These are phyloP conservation scores for Octopus sinensis DNA, from an alignment of 1,140 invertebrate species.

Conservation along the genomic window DNA sequence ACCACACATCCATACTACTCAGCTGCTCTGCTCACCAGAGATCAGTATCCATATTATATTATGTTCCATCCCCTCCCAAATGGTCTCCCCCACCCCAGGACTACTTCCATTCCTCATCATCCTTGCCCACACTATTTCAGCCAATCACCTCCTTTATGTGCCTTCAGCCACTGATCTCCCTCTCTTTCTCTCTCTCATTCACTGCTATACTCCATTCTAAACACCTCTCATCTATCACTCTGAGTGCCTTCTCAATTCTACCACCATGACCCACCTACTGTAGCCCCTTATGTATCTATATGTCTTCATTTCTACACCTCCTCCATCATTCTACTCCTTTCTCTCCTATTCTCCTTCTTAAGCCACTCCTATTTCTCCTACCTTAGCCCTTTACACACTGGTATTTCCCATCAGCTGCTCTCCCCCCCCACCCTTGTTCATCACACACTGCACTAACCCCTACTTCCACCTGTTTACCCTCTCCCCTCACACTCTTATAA, in stretches of 20 bases:
- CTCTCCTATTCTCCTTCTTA: constrained; percentile 12
- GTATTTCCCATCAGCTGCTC: constrained; percentile 14
- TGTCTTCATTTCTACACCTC: constrained; percentile 16
- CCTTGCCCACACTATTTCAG: too few relatives aligned
- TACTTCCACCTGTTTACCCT: not conserved
- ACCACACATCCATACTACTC: too few relatives aligned
- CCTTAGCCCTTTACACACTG: constrained; percentile 15
- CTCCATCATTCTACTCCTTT: constrained; percentile 7
- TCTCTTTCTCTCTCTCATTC: not conserved
- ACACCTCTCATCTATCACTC: not conserved
- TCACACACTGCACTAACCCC: not conserved
- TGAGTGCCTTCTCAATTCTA: not conserved
- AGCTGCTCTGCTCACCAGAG: too few relatives aligned
- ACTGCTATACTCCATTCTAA: too few relatives aligned
- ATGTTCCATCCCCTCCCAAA: too few relatives aligned
- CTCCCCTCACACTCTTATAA: not conserved
- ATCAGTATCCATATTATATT: too few relatives aligned
- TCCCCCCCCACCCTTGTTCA: not conserved
- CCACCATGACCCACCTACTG: not conserved
- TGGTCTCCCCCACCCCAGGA: too few relatives aligned
- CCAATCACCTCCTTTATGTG: too few relatives aligned
- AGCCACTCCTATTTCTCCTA: not conserved
- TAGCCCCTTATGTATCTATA: not conserved
- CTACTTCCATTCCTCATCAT: too few relatives aligned
- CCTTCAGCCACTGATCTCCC: not conserved